Evolutionary conservation across 2,888 invertebrate species (phyloP), one percentile per base, ranked within the genome.

Genomic region (Agrochola circellaris): DNA sequence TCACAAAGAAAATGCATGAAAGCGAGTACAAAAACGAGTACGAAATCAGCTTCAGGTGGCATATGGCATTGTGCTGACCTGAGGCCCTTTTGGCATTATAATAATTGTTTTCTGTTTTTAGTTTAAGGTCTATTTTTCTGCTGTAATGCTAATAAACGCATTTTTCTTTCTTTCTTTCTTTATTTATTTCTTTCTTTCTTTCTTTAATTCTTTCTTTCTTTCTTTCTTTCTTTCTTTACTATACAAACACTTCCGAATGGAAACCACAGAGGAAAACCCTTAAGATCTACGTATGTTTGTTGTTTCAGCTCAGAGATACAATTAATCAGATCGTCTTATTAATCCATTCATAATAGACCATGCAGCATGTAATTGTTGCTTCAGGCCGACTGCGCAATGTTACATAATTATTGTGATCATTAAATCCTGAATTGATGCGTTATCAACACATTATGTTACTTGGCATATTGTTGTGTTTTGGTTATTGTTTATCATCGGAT

Each of bases 391-490:
- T 64, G 60, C 66, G 30, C 20, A 64, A 13, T 70, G 58, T 77
- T 64, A 77, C 38, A 42, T 75, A 73, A 82, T 82, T 67, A 82
- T 79, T 72, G 75, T 38, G 70, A 54, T 71, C 26, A 79, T 84
- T 84, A 75, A 76, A 73, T 60, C 60, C 9, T 38, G 20, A 42
- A 81, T 72, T 34, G 45, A 75, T 58, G 13, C 23, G 23, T 26
- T 79, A 80, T 68, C n/a, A 38, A 58, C 15, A 58, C 56, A 66
- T 61, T 61, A 30, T 6, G 23, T 17, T n/a, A 8, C 42, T n/a
- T 26, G 30, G 17, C 5, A 26, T 60, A 9, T 34, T 60, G 11
- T 26, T 72, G 26, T 51, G n/a, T 17, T 48, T 51, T 42, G n/a
- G 30, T 65, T 60, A 34, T 9, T 65, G 68, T 45, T 45, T 20